phyloP scores from a whole-genome alignment of 2,113 vertebrate species.

The Microtus oregoni region DNA sequence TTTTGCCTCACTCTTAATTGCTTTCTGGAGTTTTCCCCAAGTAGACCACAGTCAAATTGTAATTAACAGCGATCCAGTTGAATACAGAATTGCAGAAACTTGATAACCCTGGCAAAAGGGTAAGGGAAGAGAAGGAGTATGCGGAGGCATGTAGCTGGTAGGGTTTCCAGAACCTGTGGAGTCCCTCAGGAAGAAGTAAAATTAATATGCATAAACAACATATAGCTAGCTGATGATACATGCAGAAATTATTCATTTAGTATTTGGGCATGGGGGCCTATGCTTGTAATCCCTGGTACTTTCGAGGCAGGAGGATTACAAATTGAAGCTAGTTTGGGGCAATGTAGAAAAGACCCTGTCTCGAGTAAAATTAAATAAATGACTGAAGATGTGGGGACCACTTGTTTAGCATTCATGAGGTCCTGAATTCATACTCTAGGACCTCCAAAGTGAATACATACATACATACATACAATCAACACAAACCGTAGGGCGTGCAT shows the following conservation, averaged over 20 bases:
- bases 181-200: background rate
- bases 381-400: background rate
- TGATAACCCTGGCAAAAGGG: slow-evolving; percentile 36
- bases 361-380: background rate
- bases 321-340: background rate
- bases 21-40: slow-evolving; percentile 60
- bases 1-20: slow-evolving; percentile 61
- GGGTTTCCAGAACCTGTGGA: slow-evolving; percentile 5
- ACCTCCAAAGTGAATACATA: background rate
- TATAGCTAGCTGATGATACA: background rate
- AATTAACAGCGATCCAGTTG: slow-evolving; percentile 59
- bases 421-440: background rate
- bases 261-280: background rate
- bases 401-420: background rate
- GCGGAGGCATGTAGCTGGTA: background rate
- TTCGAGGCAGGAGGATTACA: background rate
- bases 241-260: background rate
- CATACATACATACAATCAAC: background rate
- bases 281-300: background rate
- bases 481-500: background rate
- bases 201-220: background rate
- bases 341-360: background rate
- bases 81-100: slow-evolving; percentile 56
- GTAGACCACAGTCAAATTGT: slow-evolving; percentile 56
- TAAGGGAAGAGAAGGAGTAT: background rate